Base-by-base conservation (phyloP, 2,888 invertebrate genomes). In the Germaria angustata region DNA sequence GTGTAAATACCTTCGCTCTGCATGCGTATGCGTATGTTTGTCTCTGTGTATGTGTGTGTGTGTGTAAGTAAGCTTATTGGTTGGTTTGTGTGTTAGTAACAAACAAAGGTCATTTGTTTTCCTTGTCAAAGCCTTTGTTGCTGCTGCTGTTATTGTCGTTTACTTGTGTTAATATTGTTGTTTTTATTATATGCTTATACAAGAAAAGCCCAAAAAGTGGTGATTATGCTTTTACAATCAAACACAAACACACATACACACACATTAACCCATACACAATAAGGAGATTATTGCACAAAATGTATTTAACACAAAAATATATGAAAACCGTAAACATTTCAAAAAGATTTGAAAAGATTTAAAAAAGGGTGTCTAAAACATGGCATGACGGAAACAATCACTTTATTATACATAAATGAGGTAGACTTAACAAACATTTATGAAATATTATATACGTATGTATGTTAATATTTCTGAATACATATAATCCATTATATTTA, bases 251-350 rank as follows among this genome's bases (percentile, higher is more conserved):
- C 53, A 55, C 0, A 55, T 34, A 32, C 28, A 15, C 24, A 55
- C 8, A 28, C 49, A 49, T 17, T 17, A 8, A 49, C 22, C 3
- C 32, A 28, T 28, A 41, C n/a, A 71, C 73, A 80, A 68, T 34
- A 46, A 68, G 66, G 73, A 72, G 72, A 80, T 80, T 80, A 80
- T 75, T 80, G 68, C 80, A 69, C 69, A 55, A 80, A 80, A 68
- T 80, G 63, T 73, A 63, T 80, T 63, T 69, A 65, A 63, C 34
- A 69, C 49, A 69, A 41, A 75, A 75, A 63, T 75, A 63, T 75
- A 53, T 65, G 65, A 76, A 76, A 80, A 65, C 65, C 75, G 75
- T 76, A 80, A 80, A 71, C 65, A 80, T 80, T 80, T 80, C 13
- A 36, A 61, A 17, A 53, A 66, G 51, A 73, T 61, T 79, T 73